These are phyloP conservation scores for Chionoecetes opilio DNA, from an alignment of 1,140 invertebrate species.

Conservation along the genomic window DNA sequence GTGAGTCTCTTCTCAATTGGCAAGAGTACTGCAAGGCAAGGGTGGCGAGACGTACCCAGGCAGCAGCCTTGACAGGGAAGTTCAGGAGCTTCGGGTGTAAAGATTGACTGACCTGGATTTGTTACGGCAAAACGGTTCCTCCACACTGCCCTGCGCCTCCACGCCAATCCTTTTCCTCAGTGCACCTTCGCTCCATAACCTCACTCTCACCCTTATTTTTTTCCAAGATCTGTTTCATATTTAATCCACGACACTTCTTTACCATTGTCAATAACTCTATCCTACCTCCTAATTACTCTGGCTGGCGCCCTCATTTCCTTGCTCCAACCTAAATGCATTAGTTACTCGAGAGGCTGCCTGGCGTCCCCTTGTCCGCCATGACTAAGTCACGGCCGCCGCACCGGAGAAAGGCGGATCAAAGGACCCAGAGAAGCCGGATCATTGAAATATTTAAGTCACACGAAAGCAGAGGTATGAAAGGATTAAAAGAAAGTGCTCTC, in stretches of 20 bases:
- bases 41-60: too few relatives aligned
- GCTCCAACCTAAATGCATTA: background rate
- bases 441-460: background rate
- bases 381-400: background rate
- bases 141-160: background rate
- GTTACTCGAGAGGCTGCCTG: too few relatives aligned
- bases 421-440: background rate
- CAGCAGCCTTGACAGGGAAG: too few relatives aligned
- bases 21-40: too few relatives aligned
- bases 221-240: background rate
- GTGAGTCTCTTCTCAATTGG: too few relatives aligned
- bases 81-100: too few relatives aligned
- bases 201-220: background rate
- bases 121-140: too few relatives aligned
- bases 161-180: background rate
- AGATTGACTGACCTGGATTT: too few relatives aligned
- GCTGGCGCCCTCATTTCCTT: background rate
- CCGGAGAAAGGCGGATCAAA: background rate
- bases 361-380: background rate
- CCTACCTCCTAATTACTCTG: background rate
- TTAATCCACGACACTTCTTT: background rate
- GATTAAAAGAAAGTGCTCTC: background rate
- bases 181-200: too few relatives aligned
- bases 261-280: background rate
- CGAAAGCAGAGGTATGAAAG: background rate